Evolutionary conservation across 2,797 vertebrate genomes (phyloP), one percentile per base, ranked within the genome.

Genomic region (Bryconaethiops microstoma): DNA sequence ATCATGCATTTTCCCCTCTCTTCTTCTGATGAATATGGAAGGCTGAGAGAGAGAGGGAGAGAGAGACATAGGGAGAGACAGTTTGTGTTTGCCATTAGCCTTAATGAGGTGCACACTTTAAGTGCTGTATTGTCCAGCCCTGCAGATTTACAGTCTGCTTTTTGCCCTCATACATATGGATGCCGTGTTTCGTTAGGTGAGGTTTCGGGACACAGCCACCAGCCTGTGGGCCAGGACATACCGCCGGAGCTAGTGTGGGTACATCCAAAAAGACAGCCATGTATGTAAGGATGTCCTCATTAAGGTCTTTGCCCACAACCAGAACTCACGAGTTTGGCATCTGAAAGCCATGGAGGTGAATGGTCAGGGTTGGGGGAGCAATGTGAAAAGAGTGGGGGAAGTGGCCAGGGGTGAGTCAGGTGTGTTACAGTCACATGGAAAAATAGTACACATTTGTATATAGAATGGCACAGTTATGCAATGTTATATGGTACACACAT

Each of bases 11-110:
- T 69, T 82, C 82, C 87, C 86, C 86, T 88, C 35, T 84, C 16
- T 50, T 69, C 54, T 68, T 39, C 78, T 86, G 85, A 90, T 91
- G 89, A 93, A 92, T 92, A 92, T 91, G 82, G 82, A 91, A 85
- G 89, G 65, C 50, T 87, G 17, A 21, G 62, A 40, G 57, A 25
- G 57, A 48, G 65, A 42, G 16, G 48, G 54, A 48, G 48, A 35
- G 45, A 57, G 4, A 40, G 40, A 35, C 35, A 35, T 35, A 50
- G 60, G 14, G 45, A 35, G 60, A 50, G 25, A 35, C n/a, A 52
- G 45, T 35, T 25, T 65, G 62, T 77, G 73, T 67, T 19, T 48
- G 55, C 86, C 82, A 82, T 85, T 89, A 69, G 16, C 77, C 86
- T 74, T 84, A 88, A 87, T 85, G 85, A 82, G 78, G 60, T 77